A percentile compares a stretch with the other conserved stretches of the same genome.
phyloP scores from a whole-genome alignment of 1,140 invertebrate species.

The Drosophila teissieri region DNA sequence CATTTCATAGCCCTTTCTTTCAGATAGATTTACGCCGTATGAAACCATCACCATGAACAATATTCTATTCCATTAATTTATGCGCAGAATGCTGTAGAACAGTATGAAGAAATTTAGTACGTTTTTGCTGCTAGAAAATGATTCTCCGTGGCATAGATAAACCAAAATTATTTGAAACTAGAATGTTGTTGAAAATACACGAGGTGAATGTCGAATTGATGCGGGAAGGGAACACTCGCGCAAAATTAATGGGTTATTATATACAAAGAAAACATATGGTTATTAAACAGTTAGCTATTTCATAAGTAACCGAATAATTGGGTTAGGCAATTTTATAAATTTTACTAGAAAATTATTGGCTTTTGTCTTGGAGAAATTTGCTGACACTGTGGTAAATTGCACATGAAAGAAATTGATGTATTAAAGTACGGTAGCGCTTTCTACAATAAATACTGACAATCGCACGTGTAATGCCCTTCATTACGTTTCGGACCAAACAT shows the following conservation, averaged over 20 bases:
- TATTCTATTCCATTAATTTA: slow-evolving; percentile 61
- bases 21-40: slow-evolving; percentile 8
- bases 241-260: slow-evolving; percentile 51
- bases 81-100: slow-evolving; percentile 65
- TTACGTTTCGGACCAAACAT: too few species aligned
- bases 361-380: background rate
- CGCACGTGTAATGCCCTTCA: too few species aligned
- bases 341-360: slow-evolving; percentile 23
- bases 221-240: slow-evolving; percentile 20
- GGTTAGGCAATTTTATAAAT: slow-evolving; percentile 3
- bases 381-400: background rate
- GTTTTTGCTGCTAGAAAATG: slow-evolving; percentile 47
- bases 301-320: slow-evolving; percentile 41
- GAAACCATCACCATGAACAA: slow-evolving; percentile 1
- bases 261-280: slow-evolving; percentile 30
- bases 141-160: slow-evolving; percentile 47
- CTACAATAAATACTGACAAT: too few species aligned
- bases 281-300: slow-evolving; percentile 32
- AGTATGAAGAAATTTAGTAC: slow-evolving; percentile 62
- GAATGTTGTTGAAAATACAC: slow-evolving; percentile 40
- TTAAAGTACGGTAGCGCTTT: too few species aligned
- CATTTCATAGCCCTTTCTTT: slow-evolving; percentile 32
- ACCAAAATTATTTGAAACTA: slow-evolving; percentile 37
- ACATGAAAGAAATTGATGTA: background rate
- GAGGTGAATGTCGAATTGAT: slow-evolving; percentile 1